Evolutionary conservation across 2,113 vertebrate genomes (phyloP).

Genomic region (Myocastor coypus): DNA sequence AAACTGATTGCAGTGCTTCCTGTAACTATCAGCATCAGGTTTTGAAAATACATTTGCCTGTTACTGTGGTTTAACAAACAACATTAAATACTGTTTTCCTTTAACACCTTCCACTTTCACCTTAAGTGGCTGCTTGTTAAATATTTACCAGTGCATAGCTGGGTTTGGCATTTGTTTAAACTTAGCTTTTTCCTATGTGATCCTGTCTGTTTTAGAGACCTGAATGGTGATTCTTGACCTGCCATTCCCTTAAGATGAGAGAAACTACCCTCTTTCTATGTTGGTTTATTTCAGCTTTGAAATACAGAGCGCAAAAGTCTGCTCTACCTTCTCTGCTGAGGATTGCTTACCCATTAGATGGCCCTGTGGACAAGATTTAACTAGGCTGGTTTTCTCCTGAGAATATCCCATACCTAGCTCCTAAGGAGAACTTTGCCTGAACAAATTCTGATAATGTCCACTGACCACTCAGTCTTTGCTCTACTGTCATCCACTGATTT

Average conservation of each 20-base stretch:
- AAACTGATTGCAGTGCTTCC: neutral
- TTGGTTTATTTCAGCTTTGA: neutral
- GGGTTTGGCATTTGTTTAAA: neutral
- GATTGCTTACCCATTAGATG: neutral
- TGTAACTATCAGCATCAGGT: neutral
- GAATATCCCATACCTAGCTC: neutral
- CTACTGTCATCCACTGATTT: neutral
- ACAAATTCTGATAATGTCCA: neutral
- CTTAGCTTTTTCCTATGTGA: neutral
- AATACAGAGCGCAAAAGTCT: neutral
- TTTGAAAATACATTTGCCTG: neutral
- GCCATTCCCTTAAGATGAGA: neutral
- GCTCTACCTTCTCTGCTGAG: neutral
- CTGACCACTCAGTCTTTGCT: neutral
- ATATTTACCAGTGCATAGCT: neutral
- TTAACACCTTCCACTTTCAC: neutral
- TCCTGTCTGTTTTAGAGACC: neutral
- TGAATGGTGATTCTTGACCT: neutral
- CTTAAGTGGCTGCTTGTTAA: neutral
- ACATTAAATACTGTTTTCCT: neutral
- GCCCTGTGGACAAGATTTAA: neutral
- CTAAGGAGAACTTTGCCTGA: neutral
- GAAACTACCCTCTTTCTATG: neutral
- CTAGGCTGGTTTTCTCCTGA: neutral
- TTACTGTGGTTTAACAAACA: neutral